Base-by-base conservation (phyloP, 2,113 vertebrate species). In the Deroptyus accipitrinus region DNA sequence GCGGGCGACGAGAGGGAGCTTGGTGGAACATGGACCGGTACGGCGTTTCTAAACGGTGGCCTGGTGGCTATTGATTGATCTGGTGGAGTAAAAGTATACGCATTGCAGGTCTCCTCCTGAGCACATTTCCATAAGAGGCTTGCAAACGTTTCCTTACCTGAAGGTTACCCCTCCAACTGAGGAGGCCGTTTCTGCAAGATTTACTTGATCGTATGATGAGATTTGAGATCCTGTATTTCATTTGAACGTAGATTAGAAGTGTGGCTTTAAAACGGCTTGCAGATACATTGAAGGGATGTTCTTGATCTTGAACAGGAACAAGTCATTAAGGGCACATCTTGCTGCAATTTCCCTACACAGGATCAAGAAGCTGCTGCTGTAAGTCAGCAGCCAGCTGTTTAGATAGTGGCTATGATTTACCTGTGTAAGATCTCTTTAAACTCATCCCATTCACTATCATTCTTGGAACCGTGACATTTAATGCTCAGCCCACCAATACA, bases 61-160 rank as follows among this genome's bases (percentile, higher is more conserved):
- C 80, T 78, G 77, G 93, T 82, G 79, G 70, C 68, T 87, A 77
- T 63, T 82, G 97, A 97, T 97, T 54, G 94, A 89, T 96, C 92
- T 88, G 55, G 91, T 88, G 92, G 95, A 95, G 70, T 86, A 66
- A 63, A 93, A 92, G 94, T 97, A 97, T 98, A 98, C 99, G 98
- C 99, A 99, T 98, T 99, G 99, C 99, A 98, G 99, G 98, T 98
- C 96, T 83, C 81, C 84, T 97, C 93, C 96, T 78, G 91, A 96
- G 95, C 95, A 81, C 90, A 39, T 96, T 91, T 93, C 96, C 52
- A 24, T 42, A 37, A 63, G 86, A 90, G 95, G 66, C 82, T 91
- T 84, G 55, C 84, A 46, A 84, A 55, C 44, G 52, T 57, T 85
- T 69, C 95, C 93, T 49, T 49, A 85, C 94, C 78, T 86, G 95